Evolutionary conservation across 2,888 invertebrate genomes (phyloP).

Genomic region (Tenthredo livida): DNA sequence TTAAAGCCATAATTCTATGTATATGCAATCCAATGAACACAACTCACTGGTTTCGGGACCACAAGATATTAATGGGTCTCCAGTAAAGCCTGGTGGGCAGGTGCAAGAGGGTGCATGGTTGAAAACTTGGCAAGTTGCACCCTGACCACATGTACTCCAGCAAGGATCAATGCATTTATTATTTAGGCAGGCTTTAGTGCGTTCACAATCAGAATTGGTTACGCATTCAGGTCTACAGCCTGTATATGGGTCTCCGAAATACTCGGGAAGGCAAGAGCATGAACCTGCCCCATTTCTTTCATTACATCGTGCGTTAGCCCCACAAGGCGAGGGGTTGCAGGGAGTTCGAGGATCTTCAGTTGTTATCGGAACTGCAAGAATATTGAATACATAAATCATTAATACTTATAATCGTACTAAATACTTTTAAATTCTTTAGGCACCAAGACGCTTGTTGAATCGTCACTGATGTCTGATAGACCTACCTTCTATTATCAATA

Average conservation of each 20-base stretch:
- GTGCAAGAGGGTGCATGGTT: slow-evolving; percentile 92
- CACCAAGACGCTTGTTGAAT: slow-evolving; percentile 36
- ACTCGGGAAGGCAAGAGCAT: slow-evolving; percentile 90
- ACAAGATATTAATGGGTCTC: slow-evolving; percentile 86
- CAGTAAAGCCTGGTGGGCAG: slow-evolving; percentile 88
- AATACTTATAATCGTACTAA: not conserved
- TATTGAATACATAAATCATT: not conserved
- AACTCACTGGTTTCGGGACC: slow-evolving; percentile 50
- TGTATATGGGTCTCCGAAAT: slow-evolving; percentile 92
- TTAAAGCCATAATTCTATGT: not conserved
- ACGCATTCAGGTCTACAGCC: slow-evolving; percentile 93
- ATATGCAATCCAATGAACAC: not conserved
- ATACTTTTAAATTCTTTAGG: slow-evolving; percentile 53
- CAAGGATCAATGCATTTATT: slow-evolving; percentile 93
- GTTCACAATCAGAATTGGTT: slow-evolving; percentile 89
- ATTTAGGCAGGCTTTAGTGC: slow-evolving; percentile 89
- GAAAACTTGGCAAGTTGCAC: slow-evolving; percentile 88
- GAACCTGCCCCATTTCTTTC: slow-evolving; percentile 91
- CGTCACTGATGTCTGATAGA: slow-evolving; percentile 30
- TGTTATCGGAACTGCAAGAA: slow-evolving; percentile 79
- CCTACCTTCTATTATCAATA: slow-evolving; percentile 76
- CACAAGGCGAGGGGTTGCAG: slow-evolving; percentile 93
- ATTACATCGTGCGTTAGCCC: slow-evolving; percentile 91
- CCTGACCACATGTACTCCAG: slow-evolving; percentile 89
- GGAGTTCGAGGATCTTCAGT: slow-evolving; percentile 85